Conservation (phyloP, 2,888 invertebrate species). For the Drosophila mulleri region DNA sequence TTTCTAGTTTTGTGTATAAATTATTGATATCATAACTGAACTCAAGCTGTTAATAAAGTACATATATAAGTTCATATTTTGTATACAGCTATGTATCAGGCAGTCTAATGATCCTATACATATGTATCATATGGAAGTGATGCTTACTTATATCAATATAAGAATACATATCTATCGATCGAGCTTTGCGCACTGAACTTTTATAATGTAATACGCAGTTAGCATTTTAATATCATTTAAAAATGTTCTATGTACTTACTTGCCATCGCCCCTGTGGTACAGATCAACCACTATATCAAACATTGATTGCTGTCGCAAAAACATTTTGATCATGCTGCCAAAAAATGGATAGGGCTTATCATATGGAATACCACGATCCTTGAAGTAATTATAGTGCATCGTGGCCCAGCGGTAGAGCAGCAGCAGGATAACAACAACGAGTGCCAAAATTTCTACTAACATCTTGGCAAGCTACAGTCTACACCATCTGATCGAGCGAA, state of each 20-base stretch:
- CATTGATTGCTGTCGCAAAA: constrained; percentile 32
- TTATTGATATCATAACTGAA: no score
- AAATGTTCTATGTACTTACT: constrained; percentile 29
- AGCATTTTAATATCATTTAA: not conserved
- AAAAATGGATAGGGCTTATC: constrained; percentile 35
- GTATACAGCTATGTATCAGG: no score
- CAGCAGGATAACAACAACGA: constrained; percentile 38
- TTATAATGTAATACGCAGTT: constrained; percentile 9
- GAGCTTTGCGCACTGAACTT: not conserved
- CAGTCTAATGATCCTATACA: no score
- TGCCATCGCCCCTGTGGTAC: constrained; percentile 24
- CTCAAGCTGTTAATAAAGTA: no score
- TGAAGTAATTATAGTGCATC: constrained; percentile 64
- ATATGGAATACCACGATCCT: constrained; percentile 66
- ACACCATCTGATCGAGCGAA: not conserved
- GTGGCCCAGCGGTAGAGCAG: constrained; percentile 74
- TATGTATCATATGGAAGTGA: not conserved
- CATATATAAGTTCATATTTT: no score
- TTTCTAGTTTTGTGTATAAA: no score
- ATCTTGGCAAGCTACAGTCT: constrained; percentile 19
- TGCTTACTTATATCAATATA: not conserved
- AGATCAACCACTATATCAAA: constrained; percentile 37
- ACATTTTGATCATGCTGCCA: constrained; percentile 43
- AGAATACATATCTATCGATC: not conserved
- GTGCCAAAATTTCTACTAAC: constrained; percentile 32